These are phyloP conservation scores for Psettodes erumei DNA, from an alignment of 2,113 vertebrate genomes.

Conservation along the genomic window DNA sequence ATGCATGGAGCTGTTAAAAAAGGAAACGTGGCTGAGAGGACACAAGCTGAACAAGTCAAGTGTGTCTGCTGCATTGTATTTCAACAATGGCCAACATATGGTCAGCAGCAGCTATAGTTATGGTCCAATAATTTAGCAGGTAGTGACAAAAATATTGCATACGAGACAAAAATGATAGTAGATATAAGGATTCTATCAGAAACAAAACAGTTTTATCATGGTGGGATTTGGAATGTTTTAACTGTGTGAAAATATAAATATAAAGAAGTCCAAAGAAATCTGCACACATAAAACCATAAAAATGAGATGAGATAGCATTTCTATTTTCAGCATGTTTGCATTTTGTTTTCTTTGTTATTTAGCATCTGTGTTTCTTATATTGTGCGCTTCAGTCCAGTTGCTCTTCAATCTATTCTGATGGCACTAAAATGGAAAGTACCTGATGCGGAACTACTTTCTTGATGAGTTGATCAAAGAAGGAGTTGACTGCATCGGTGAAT, in stretches of 20 bases:
- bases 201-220: neutral
- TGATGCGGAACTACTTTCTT: conserved; percentile 84
- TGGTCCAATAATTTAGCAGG: neutral
- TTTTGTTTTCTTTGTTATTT: neutral
- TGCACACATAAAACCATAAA: neutral
- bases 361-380: neutral
- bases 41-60: conserved; percentile 8
- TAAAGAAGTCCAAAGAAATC: neutral
- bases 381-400: neutral
- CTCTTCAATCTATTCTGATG: neutral
- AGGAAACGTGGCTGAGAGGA: neutral
- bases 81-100: neutral
- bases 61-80: neutral
- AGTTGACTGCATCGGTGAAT: conserved; percentile 86
- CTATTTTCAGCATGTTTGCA: neutral
- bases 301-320: neutral
- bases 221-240: neutral
- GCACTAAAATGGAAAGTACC: conserved; percentile 72
- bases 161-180: neutral
- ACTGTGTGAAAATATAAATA: neutral
- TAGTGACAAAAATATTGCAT: neutral
- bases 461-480: conserved; percentile 88
- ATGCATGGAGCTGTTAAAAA: conserved; percentile 4
- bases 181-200: neutral
- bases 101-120: neutral